These are phyloP conservation scores for Spongilla lacustris DNA, from an alignment of 37 sponge, comb jelly and placozoan genomes.

Conservation along the genomic window DNA sequence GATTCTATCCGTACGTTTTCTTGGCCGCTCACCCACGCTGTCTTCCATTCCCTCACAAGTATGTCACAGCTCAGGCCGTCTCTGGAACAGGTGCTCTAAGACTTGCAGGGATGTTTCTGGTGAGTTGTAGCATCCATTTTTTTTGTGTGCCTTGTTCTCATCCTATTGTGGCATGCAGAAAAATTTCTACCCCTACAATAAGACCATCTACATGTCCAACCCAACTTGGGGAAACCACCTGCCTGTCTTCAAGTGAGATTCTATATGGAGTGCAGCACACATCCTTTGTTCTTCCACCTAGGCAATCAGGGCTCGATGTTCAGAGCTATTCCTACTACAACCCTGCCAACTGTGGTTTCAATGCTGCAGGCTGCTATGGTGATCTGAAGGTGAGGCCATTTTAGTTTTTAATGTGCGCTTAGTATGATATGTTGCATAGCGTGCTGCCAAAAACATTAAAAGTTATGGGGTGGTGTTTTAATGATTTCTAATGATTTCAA, in stretches of 20 bases:
- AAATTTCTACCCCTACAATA: constrained; percentile 76
- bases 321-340: constrained; percentile 87
- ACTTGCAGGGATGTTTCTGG: constrained; percentile 81
- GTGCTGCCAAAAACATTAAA: too few relatives aligned
- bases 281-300: constrained; percentile 7
- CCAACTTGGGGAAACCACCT: constrained; percentile 96
- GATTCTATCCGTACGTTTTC: background rate
- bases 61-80: constrained; percentile 81
- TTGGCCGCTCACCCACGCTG: background rate
- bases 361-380: constrained; percentile 65
- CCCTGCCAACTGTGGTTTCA: constrained; percentile 67
- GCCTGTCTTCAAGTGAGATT: constrained; percentile 79
- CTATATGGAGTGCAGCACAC: background rate
- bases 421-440: background rate
- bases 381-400: constrained; percentile 67
- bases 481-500: too few relatives aligned
- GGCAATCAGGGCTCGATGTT: constrained; percentile 77
- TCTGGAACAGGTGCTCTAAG: constrained; percentile 93
- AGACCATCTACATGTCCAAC: constrained; percentile 84
- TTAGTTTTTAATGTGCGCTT: background rate
- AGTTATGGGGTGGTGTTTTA: too few relatives aligned
- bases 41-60: constrained; percentile 26
- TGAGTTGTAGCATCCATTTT: constrained; percentile 17
- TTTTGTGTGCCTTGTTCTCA: background rate
- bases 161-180: constrained; percentile 8